Conservation (phyloP, 2,888 invertebrate species). For the Ferdinandea cuprea region DNA sequence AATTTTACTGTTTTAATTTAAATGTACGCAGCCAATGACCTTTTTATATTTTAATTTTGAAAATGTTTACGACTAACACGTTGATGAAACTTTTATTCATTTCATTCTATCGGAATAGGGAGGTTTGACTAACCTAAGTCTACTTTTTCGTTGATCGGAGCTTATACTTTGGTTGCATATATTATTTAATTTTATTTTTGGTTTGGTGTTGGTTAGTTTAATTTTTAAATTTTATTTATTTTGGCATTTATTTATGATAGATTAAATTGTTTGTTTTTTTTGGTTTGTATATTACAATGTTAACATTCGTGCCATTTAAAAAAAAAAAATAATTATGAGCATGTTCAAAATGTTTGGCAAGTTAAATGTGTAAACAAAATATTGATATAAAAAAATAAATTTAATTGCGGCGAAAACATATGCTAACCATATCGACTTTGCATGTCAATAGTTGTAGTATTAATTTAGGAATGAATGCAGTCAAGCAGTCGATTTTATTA, state of each 20-base stretch:
- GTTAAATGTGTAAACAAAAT: not conserved
- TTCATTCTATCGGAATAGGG: slow-evolving; percentile 1
- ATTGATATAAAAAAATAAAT: not conserved
- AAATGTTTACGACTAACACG: not conserved
- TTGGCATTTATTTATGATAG: slow-evolving; percentile 38
- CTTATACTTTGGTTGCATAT: slow-evolving; percentile 13
- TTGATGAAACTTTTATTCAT: not conserved
- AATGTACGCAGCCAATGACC: too few species aligned
- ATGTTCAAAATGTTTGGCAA: not conserved
- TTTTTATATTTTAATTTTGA: too few species aligned
- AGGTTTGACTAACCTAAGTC: slow-evolving; percentile 3
- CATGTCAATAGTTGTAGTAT: too few species aligned
- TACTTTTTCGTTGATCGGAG: slow-evolving; percentile 62
- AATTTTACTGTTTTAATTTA: too few species aligned
- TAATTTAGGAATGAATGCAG: too few species aligned
- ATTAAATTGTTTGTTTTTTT: slow-evolving; percentile 20
- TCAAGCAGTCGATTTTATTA: too few species aligned
- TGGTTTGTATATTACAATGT: slow-evolving; percentile 61
- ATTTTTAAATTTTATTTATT: slow-evolving; percentile 24
- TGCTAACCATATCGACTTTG: too few species aligned
- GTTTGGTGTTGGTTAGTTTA: slow-evolving; percentile 2
- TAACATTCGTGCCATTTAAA: slow-evolving; percentile 49
- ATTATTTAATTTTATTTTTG: slow-evolving; percentile 1
- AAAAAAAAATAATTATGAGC: not conserved
- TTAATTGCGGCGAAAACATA: too few species aligned